Evolutionary conservation across 2,113 vertebrate genomes (phyloP).

Genomic region (Mesoclemmys tuberculata): DNA sequence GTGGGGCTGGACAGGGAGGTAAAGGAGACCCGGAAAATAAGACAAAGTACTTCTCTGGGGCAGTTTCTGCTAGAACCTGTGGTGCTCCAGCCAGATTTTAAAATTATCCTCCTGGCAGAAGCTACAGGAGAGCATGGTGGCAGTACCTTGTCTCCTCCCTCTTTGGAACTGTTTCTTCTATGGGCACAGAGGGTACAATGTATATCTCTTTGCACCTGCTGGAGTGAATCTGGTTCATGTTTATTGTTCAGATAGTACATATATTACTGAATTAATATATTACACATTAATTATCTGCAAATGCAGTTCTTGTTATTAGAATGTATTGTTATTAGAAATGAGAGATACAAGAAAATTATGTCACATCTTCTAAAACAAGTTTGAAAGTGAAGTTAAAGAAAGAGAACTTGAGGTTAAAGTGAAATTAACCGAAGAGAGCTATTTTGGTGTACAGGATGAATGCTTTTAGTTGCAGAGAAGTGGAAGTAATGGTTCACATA

Average conservation of each 20-base stretch:
- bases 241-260: neutral
- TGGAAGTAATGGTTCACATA: neutral
- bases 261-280: neutral
- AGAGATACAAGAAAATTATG: neutral
- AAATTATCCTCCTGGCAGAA: rapidly evolving
- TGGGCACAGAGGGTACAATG: neutral
- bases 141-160: neutral
- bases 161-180: neutral
- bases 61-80: rapidly evolving
- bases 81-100: neutral
- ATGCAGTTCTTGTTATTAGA: neutral
- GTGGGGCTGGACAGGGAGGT: neutral
- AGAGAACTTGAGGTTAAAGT: constrained; percentile 37
- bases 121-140: neutral
- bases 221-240: neutral
- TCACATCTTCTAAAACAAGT: neutral
- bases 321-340: neutral
- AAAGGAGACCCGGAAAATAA: neutral
- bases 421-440: neutral
- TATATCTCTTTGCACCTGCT: neutral
- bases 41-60: neutral
- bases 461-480: neutral
- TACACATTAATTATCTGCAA: neutral
- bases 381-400: constrained; percentile 33
- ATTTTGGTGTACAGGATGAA: neutral